Conservation (phyloP, 30 jellyfish, hydroid and myxozoan genomes). For the Rhopilema esculentum region DNA sequence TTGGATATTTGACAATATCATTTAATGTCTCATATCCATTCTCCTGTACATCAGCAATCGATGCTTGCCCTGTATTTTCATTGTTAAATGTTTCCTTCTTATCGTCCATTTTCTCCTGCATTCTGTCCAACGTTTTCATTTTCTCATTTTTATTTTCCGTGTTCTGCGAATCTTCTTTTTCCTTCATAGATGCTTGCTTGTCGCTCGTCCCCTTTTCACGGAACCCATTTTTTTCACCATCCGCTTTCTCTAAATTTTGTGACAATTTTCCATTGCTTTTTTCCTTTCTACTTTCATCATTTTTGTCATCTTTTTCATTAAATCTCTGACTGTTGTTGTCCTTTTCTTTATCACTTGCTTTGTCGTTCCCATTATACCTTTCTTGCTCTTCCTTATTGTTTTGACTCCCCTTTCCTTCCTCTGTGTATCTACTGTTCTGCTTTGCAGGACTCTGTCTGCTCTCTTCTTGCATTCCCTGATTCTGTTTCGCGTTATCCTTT, state of each 20-base stretch:
- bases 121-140: conserved; percentile 18
- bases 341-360: neutral
- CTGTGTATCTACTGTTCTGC: neutral
- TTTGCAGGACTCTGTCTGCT: neutral
- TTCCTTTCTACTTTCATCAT: neutral
- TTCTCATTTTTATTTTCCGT: conserved; percentile 19
- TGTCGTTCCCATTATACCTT: neutral
- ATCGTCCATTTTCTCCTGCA: conserved; percentile 8
- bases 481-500: neutral
- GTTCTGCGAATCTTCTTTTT: neutral
- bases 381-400: neutral
- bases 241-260: neutral
- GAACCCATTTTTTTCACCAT: neutral
- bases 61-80: conserved; percentile 51
- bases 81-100: conserved; percentile 25
- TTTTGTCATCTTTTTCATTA: conserved; percentile 3
- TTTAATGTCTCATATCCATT: conserved; percentile 65
- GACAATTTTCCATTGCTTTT: conserved; percentile 1
- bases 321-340: conserved; percentile 16
- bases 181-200: conserved; percentile 3
- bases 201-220: conserved; percentile 3
- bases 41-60: conserved; percentile 49
- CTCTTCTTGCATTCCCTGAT: conserved; percentile 11
- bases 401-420: neutral
- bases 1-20: conserved; percentile 76